phyloP scores from a whole-genome alignment of 2,797 vertebrate species.

The Tenualosa ilisha region DNA sequence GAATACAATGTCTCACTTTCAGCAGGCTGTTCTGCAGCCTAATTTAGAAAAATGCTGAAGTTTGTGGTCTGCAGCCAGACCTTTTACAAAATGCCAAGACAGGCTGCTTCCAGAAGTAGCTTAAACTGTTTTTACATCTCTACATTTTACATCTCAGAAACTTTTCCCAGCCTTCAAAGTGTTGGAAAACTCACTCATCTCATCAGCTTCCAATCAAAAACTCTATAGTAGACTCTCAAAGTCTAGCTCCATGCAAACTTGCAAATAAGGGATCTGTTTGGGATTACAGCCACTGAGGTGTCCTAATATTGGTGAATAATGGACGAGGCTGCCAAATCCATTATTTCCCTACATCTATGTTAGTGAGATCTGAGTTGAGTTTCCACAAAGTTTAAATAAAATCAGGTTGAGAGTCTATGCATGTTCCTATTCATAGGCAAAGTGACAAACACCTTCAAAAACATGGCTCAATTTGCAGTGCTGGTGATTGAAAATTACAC shows the following conservation, averaged over 20 bases:
- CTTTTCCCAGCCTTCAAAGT: background rate
- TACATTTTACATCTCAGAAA: background rate
- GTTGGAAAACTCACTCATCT: background rate
- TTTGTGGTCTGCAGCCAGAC: background rate
- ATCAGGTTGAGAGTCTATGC: too few relatives aligned
- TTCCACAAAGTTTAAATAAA: too few relatives aligned
- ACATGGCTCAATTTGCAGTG: background rate
- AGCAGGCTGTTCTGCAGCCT: background rate
- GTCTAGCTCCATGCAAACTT: background rate
- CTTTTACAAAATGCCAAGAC: background rate
- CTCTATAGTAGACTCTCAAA: background rate
- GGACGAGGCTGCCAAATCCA: too few relatives aligned
- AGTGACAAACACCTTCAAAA: background rate
- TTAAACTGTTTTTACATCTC: background rate
- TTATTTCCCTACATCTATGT: too few relatives aligned
- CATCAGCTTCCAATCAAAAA: background rate
- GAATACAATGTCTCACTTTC: background rate
- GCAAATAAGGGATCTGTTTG: background rate
- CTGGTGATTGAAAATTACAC: background rate
- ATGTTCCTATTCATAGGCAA: too few relatives aligned
- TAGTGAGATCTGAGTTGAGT: too few relatives aligned
- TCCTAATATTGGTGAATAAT: too few relatives aligned
- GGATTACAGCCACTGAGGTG: too few relatives aligned
- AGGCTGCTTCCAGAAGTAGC: background rate
- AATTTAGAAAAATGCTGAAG: constrained; percentile 19